These are phyloP conservation scores for Orthonevra nobilis DNA, from an alignment of 2,888 invertebrate species.

Conservation along the genomic window DNA sequence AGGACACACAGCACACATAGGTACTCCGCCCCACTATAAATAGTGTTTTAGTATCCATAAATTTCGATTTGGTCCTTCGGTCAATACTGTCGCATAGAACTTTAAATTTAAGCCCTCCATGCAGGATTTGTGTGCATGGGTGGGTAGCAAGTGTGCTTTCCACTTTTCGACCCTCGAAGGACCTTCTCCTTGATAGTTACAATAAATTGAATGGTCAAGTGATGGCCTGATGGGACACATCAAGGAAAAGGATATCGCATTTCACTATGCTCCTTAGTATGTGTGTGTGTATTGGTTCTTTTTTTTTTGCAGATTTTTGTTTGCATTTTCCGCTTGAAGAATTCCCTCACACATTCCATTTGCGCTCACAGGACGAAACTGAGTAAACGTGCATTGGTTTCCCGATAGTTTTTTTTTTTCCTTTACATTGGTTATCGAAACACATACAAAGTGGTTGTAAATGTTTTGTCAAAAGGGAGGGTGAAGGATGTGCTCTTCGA, in stretches of 20 bases:
- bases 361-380: slow-evolving; percentile 28
- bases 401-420: slow-evolving; percentile 23
- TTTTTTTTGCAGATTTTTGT: slow-evolving; percentile 16
- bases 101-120: slow-evolving; percentile 45
- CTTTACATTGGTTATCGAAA: slow-evolving; percentile 42
- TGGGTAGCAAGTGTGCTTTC: not conserved
- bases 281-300: not conserved
- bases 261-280: slow-evolving; percentile 20
- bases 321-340: slow-evolving; percentile 7
- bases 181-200: slow-evolving; percentile 43
- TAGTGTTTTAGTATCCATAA: slow-evolving; percentile 62
- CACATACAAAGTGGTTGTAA: too few relatives aligned
- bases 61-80: slow-evolving; percentile 52
- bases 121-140: not conserved
- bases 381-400: slow-evolving; percentile 60
- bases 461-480: not conserved
- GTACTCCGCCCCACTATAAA: slow-evolving; percentile 46
- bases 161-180: slow-evolving; percentile 22
- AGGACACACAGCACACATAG: not conserved
- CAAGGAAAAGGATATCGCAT: slow-evolving; percentile 55
- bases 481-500: slow-evolving; percentile 1
- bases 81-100: slow-evolving; percentile 34
- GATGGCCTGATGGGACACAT: slow-evolving; percentile 63
- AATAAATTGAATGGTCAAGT: slow-evolving; percentile 69
- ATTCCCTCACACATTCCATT: slow-evolving; percentile 41